Percentiles rank a stretch among this genome's conserved stretches.
These are phyloP conservation scores for Parochlus steinenii DNA, from an alignment of 2,888 invertebrate species.

Conservation along the genomic window DNA sequence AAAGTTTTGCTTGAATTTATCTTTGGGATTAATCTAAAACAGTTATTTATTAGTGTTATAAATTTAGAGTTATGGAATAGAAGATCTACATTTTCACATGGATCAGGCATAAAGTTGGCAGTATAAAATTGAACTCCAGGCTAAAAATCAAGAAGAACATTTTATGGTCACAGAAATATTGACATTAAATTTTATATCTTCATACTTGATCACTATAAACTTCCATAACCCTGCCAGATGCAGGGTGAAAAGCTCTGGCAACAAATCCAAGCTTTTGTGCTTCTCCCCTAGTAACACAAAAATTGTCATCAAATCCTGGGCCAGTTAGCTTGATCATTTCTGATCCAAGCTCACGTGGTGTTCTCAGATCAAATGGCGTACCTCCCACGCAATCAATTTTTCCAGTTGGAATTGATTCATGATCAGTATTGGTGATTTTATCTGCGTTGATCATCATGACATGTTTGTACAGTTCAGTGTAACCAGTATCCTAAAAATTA, in stretches of 20 bases:
- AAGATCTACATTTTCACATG: constrained; percentile 14
- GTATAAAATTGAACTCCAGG: constrained; percentile 88
- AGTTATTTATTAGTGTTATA: neutral
- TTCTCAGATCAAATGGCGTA: constrained; percentile 57
- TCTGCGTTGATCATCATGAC: constrained; percentile 57
- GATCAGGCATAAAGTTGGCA: constrained; percentile 53
- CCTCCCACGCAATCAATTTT: constrained; percentile 47
- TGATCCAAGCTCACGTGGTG: constrained; percentile 43
- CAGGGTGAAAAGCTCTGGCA: constrained; percentile 48
- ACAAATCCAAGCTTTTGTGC: constrained; percentile 41
- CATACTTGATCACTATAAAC: constrained; percentile 73
- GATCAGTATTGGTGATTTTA: constrained; percentile 53
- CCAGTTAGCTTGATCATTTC: constrained; percentile 48
- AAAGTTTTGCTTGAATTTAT: constrained; percentile 2
- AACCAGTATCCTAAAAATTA: constrained; percentile 38
- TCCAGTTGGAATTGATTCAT: constrained; percentile 57
- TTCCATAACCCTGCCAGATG: constrained; percentile 56
- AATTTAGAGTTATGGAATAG: neutral
- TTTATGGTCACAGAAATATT: too few relatives aligned
- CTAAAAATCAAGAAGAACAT: too few relatives aligned
- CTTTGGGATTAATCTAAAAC: constrained; percentile 6
- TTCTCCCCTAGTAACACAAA: constrained; percentile 48
- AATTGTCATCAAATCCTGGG: constrained; percentile 71
- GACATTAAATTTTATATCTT: too few relatives aligned
- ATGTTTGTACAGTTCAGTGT: constrained; percentile 48